Evolutionary conservation across 2,888 invertebrate genomes (phyloP).

Genomic region (Plebejus argus): DNA sequence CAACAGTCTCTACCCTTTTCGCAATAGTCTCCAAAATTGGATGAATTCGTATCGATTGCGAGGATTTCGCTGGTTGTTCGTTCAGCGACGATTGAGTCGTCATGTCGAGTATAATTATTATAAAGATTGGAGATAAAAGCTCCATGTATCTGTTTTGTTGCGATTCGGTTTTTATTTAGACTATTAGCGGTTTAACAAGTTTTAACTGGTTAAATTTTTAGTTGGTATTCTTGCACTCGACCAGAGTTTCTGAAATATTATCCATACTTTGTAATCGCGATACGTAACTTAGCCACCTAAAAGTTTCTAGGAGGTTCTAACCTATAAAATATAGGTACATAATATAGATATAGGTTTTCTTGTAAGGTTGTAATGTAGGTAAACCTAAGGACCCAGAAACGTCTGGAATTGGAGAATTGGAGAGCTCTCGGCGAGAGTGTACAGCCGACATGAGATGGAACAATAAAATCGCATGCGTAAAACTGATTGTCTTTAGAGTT

Average conservation of each 20-base stretch:
- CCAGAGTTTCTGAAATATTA: background rate
- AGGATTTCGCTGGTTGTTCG: constrained; percentile 39
- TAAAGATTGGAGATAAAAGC: constrained; percentile 72
- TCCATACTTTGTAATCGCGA: background rate
- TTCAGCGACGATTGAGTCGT: constrained; percentile 66
- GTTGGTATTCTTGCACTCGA: background rate
- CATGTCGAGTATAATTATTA: constrained; percentile 74
- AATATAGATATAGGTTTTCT: too few species aligned
- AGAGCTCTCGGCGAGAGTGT: too few species aligned
- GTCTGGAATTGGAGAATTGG: too few species aligned
- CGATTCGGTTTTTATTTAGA: constrained; percentile 43
- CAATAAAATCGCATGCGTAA: too few species aligned
- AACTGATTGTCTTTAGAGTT: too few species aligned
- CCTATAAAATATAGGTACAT: too few species aligned
- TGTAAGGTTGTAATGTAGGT: too few species aligned
- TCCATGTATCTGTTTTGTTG: constrained; percentile 57
- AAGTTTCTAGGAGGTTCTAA: too few species aligned
- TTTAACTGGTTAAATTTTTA: constrained; percentile 40
- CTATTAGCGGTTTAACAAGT: constrained; percentile 42
- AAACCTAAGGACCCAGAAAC: background rate
- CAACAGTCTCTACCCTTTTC: constrained; percentile 33
- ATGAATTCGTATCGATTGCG: constrained; percentile 22
- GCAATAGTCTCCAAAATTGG: constrained; percentile 33
- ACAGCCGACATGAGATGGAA: too few species aligned
- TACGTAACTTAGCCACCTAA: too few species aligned